Evolutionary conservation across 2,797 vertebrate genomes (phyloP).

Genomic region (Toxotes lorentzi): DNA sequence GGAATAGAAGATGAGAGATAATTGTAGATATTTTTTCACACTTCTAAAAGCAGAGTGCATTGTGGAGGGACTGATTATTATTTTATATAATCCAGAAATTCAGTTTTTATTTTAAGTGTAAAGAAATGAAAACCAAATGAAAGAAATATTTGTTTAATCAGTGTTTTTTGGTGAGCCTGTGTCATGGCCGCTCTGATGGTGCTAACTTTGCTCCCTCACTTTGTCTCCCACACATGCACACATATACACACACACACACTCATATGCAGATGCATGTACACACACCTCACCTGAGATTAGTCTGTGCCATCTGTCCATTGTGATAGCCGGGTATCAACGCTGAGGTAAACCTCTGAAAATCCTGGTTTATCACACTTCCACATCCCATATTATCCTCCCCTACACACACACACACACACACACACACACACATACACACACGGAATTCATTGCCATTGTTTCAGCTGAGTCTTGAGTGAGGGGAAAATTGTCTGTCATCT

Average conservation of each 20-base stretch:
- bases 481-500: background rate
- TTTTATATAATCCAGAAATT: too few species aligned
- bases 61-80: too few species aligned
- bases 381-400: conserved; percentile 41
- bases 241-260: conserved; percentile 1
- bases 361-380: conserved; percentile 47
- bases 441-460: conserved; percentile 15
- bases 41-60: too few species aligned
- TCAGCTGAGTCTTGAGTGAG: background rate
- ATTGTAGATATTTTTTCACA: too few species aligned
- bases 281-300: conserved; percentile 47
- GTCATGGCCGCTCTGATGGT: background rate
- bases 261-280: too few species aligned
- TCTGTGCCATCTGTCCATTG: conserved; percentile 54
- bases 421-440: conserved; percentile 19
- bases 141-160: too few species aligned
- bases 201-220: background rate
- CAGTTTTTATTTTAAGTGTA: background rate
- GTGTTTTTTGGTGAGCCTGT: background rate
- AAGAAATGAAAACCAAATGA: too few species aligned
- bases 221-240: background rate
- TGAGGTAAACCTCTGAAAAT: conserved; percentile 59
- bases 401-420: background rate
- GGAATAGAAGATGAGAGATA: too few species aligned
- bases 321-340: conserved; percentile 43